A percentile compares a stretch with the other conserved stretches of the same genome.
Conservation (phyloP, 2,888 invertebrate species). For the Heliconius aoede region DNA sequence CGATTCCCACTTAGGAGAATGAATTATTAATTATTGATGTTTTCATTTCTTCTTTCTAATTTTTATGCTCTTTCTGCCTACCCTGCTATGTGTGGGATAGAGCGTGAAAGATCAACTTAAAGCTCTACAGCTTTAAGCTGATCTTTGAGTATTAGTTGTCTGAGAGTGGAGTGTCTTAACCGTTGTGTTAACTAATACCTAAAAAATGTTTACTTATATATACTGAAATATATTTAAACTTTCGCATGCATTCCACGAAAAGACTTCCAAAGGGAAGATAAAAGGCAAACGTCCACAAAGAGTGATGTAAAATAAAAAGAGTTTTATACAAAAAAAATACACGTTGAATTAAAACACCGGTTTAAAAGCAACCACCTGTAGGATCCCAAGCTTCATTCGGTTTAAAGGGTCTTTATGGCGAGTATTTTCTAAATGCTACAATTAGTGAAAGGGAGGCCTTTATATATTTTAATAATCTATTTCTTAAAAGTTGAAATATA, state of each 20-base stretch:
- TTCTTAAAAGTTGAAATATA: neutral
- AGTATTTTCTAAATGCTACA: constrained; percentile 17
- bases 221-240: neutral
- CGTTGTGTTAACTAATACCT: too few relatives aligned
- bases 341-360: constrained; percentile 23
- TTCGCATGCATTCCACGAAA: neutral
- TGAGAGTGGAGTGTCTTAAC: too few relatives aligned
- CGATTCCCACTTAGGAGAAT: too few relatives aligned
- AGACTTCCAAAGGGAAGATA: neutral
- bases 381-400: constrained; percentile 25
- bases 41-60: too few relatives aligned
- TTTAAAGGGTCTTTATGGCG: constrained; percentile 8
- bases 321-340: constrained; percentile 8
- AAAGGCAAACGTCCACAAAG: constrained; percentile 18
- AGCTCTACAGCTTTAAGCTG: too few relatives aligned
- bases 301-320: constrained; percentile 8
- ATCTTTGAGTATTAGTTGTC: too few relatives aligned
- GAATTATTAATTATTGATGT: too few relatives aligned
- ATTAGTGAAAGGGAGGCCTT: neutral
- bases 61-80: too few relatives aligned
- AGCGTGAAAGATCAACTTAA: too few relatives aligned
- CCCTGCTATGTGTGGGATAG: too few relatives aligned
- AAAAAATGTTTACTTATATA: neutral
- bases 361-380: constrained; percentile 32
- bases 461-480: constrained; percentile 4